Evolutionary conservation across 2,113 vertebrate species (phyloP).

Genomic region (Cynoglossus semilaevis): DNA sequence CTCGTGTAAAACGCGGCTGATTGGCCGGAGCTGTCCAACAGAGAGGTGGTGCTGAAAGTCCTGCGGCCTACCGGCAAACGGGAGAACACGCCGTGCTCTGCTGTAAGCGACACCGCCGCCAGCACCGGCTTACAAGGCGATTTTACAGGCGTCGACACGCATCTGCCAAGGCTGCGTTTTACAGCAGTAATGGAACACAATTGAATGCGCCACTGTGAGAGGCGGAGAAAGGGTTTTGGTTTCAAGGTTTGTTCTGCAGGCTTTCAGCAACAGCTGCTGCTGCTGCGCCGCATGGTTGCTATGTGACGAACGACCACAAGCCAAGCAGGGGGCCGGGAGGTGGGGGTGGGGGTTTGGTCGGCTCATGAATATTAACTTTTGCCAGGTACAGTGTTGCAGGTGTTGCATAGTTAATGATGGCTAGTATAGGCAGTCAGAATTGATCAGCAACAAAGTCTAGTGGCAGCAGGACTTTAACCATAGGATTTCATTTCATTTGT

Average conservation of each 20-base stretch:
- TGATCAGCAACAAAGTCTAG: not conserved
- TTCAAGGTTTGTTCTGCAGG: not conserved
- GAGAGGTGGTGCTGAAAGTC: slow-evolving; percentile 73
- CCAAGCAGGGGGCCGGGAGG: slow-evolving; percentile 15
- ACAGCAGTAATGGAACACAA: no score
- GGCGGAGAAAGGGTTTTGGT: not conserved
- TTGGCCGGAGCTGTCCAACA: slow-evolving; percentile 77
- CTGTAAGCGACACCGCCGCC: slow-evolving; percentile 11
- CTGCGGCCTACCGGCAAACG: slow-evolving; percentile 59
- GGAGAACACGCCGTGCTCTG: slow-evolving; percentile 13
- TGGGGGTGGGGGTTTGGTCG: slow-evolving; percentile 20
- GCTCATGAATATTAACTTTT: slow-evolving; percentile 30
- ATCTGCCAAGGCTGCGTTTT: not conserved
- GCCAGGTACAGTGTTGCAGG: not conserved
- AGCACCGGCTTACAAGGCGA: not conserved
- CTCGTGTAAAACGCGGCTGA: slow-evolving; percentile 19
- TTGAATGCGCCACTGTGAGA: no score
- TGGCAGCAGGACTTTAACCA: no score
- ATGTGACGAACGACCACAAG: not conserved
- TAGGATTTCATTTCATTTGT: no score
- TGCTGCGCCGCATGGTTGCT: slow-evolving; percentile 16
- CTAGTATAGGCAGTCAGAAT: not conserved
- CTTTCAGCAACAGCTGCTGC: slow-evolving; percentile 1
- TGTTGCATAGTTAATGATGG: slow-evolving; percentile 13
- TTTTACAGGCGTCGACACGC: not conserved